These are phyloP conservation scores for Mycteria americana DNA, from an alignment of 2,797 vertebrate species.

Conservation along the genomic window DNA sequence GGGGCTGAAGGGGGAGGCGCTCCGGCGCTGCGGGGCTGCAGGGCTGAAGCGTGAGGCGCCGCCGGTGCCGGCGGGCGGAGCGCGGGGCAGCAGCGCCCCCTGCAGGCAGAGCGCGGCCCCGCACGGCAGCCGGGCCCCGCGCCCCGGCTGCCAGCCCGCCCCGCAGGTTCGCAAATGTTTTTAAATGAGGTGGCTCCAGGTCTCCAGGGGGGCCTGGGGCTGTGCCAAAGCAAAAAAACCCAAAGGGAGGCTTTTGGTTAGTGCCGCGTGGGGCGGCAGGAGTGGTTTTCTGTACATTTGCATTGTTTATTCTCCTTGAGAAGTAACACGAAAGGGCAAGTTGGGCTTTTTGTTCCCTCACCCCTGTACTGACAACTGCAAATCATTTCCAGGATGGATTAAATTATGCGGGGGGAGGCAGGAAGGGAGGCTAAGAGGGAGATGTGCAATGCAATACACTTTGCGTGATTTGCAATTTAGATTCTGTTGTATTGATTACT, in stretches of 20 bases:
- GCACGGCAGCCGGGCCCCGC: neutral
- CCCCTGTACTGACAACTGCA: neutral
- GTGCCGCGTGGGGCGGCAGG: neutral
- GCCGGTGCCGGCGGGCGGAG: too few relatives aligned
- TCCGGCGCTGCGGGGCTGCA: too few relatives aligned
- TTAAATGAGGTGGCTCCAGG: neutral
- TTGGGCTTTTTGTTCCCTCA: neutral
- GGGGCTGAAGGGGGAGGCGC: too few relatives aligned
- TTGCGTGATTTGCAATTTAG: conserved; percentile 43
- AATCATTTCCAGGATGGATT: neutral
- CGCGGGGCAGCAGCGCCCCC: neutral
- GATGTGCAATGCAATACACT: neutral
- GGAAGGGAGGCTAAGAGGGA: neutral
- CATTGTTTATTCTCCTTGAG: neutral
- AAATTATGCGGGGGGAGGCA: neutral
- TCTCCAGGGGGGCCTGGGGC: neutral
- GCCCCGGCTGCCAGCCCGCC: too few relatives aligned
- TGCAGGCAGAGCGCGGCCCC: neutral
- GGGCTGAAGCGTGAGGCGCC: too few relatives aligned
- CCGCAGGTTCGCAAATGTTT: neutral
- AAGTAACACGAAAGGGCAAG: neutral
- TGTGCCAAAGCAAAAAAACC: neutral
- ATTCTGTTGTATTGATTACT: conserved; percentile 54
- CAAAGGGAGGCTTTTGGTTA: neutral
- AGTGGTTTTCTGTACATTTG: neutral